Evolutionary conservation across 2,797 vertebrate genomes (phyloP).

Genomic region (Scleropages formosus): DNA sequence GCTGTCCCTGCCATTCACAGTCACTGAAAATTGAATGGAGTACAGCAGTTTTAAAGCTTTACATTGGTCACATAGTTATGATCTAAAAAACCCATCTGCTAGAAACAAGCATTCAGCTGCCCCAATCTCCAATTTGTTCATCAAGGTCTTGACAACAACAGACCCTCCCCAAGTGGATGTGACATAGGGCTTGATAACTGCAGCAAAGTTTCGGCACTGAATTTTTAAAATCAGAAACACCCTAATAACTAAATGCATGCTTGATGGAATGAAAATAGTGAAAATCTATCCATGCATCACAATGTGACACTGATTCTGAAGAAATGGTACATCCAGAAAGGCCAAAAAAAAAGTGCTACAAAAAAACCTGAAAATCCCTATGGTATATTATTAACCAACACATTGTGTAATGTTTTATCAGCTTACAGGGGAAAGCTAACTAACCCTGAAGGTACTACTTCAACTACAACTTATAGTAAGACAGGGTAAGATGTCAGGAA

Average conservation of each 20-base stretch:
- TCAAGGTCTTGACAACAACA: not conserved
- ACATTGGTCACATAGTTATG: slow-evolving; percentile 43
- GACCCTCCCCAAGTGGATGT: not conserved
- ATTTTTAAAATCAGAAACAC: not conserved
- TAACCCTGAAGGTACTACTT: slow-evolving; percentile 5
- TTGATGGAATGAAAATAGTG: no score
- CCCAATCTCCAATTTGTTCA: not conserved
- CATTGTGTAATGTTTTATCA: slow-evolving; percentile 56
- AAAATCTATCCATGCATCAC: no score
- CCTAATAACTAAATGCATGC: no score
- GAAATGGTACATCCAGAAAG: slow-evolving; percentile 26
- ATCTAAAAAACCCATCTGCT: slow-evolving; percentile 41
- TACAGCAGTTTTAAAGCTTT: no score
- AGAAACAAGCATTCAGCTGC: slow-evolving; percentile 33
- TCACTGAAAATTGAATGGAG: slow-evolving; percentile 27
- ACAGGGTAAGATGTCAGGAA: no score
- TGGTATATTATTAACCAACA: slow-evolving; percentile 63
- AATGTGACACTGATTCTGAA: no score
- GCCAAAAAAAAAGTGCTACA: slow-evolving; percentile 29
- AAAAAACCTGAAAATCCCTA: slow-evolving; percentile 42
- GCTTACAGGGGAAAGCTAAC: slow-evolving; percentile 20
- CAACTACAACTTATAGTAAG: not conserved
- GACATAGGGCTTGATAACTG: not conserved
- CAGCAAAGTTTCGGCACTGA: not conserved
- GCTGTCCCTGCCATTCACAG: slow-evolving; percentile 30